A percentile compares a stretch with the other conserved stretches of the same genome.
Conservation (phyloP, 2,797 vertebrate genomes). For the Phalanger gymnotis region DNA sequence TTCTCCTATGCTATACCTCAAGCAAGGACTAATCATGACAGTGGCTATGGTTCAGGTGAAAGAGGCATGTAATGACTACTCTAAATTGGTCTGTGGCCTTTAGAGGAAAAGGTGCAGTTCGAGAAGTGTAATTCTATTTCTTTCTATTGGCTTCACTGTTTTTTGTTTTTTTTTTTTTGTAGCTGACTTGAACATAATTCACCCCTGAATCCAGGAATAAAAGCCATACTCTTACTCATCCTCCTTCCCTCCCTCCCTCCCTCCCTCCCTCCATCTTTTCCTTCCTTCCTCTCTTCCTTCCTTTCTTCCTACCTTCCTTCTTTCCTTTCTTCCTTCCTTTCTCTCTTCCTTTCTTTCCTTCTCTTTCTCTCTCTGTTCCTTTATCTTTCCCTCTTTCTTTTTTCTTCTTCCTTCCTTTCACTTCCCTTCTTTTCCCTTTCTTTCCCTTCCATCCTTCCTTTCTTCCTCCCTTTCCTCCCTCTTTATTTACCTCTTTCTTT, state of each 20-base stretch:
- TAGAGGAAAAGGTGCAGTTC: neutral
- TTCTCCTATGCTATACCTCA: neutral
- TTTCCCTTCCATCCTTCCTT: neutral
- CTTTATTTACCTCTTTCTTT: neutral
- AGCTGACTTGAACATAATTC: neutral
- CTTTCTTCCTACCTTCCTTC: no score
- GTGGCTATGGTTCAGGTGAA: neutral
- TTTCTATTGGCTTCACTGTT: neutral
- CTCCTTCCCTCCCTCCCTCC: neutral
- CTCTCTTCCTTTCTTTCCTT: no score
- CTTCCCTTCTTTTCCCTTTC: neutral
- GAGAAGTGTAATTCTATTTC: neutral
- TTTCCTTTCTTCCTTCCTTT: no score
- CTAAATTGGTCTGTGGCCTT: neutral
- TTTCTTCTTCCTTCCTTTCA: neutral
- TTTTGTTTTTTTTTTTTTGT: neutral
- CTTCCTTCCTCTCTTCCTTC: neutral
- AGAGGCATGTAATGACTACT: neutral
- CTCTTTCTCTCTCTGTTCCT: accelerated
- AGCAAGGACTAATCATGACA: neutral
- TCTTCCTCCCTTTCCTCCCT: neutral
- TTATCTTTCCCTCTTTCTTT: neutral
- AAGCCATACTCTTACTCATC: neutral
- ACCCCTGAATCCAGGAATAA: neutral
- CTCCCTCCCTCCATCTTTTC: neutral